A percentile compares a stretch with the other conserved stretches of the same genome.
Evolutionary conservation across 92 coral and sea anemone species (phyloP).

Genomic region (Porites cylindrica): DNA sequence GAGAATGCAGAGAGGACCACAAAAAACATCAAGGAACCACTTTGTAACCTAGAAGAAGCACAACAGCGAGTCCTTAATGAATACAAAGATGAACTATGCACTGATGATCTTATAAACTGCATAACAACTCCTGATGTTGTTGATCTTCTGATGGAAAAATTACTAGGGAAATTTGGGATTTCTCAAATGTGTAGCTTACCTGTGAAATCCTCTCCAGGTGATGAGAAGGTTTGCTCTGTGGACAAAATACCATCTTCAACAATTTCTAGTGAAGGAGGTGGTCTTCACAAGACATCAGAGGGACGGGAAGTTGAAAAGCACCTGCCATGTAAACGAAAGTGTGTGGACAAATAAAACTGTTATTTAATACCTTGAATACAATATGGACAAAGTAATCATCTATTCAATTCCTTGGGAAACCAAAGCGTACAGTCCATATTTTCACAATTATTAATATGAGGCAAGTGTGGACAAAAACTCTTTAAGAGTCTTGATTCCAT

Average conservation of each 20-base stretch:
- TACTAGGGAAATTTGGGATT: constrained; percentile 52
- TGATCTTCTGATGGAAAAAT: constrained; percentile 61
- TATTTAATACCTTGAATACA: not conserved
- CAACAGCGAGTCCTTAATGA: not conserved
- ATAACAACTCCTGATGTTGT: constrained; percentile 82
- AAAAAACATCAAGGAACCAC: not conserved
- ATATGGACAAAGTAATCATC: not conserved
- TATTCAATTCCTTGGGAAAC: not conserved
- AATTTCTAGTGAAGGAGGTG: not conserved
- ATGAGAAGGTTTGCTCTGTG: not conserved
- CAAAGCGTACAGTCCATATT: too few species aligned
- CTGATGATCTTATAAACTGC: constrained; percentile 78
- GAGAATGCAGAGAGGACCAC: not conserved
- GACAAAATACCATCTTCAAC: not conserved
- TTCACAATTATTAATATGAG: too few species aligned
- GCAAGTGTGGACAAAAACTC: too few species aligned
- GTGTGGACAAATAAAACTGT: not conserved
- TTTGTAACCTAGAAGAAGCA: not conserved
- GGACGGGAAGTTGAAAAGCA: not conserved
- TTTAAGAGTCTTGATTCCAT: too few species aligned
- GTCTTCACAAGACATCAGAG: not conserved
- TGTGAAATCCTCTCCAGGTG: not conserved
- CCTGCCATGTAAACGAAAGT: constrained; percentile 7
- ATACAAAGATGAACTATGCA: constrained; percentile 17
- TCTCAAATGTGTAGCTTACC: constrained; percentile 16